These are phyloP conservation scores for Eufriesea mexicana DNA, from an alignment of 1,140 invertebrate genomes.

Conservation along the genomic window DNA sequence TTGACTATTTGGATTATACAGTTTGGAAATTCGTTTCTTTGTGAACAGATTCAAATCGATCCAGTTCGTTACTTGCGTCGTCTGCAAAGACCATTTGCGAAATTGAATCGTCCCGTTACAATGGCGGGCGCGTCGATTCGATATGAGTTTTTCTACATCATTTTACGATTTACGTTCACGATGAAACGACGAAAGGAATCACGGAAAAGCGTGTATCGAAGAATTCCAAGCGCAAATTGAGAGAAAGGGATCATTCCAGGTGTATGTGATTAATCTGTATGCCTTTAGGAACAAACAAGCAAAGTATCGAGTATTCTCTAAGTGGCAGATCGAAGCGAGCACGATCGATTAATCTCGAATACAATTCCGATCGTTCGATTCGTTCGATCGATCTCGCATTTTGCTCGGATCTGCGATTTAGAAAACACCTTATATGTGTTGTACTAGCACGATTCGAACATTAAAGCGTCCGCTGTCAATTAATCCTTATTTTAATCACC, in stretches of 20 bases:
- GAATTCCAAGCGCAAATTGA: slow-evolving; percentile 17
- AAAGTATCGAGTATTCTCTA: background rate
- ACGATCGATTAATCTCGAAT: background rate
- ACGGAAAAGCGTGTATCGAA: background rate
- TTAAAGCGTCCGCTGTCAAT: slow-evolving; percentile 45
- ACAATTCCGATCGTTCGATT: background rate
- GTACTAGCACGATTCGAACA: slow-evolving; percentile 12
- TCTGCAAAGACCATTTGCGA: background rate
- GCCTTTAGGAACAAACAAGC: slow-evolving; percentile 4
- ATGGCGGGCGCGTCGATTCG: background rate
- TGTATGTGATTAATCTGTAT: slow-evolving; percentile 17
- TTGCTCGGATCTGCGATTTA: background rate
- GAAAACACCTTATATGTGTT: slow-evolving; percentile 2
- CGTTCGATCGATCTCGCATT: background rate
- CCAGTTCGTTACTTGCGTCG: slow-evolving; percentile 5
- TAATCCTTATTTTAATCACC: slow-evolving; percentile 9
- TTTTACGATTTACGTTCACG: slow-evolving; percentile 5
- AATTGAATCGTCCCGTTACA: background rate
- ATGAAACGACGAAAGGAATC: background rate
- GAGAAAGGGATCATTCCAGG: slow-evolving; percentile 40
- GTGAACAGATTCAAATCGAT: background rate
- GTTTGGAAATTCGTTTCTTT: background rate
- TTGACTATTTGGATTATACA: background rate
- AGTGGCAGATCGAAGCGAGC: slow-evolving; percentile 3
- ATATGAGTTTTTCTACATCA: background rate